These are phyloP conservation scores for Galaxea fascicularis DNA, from an alignment of 92 coral and sea anemone species.

Conservation along the genomic window DNA sequence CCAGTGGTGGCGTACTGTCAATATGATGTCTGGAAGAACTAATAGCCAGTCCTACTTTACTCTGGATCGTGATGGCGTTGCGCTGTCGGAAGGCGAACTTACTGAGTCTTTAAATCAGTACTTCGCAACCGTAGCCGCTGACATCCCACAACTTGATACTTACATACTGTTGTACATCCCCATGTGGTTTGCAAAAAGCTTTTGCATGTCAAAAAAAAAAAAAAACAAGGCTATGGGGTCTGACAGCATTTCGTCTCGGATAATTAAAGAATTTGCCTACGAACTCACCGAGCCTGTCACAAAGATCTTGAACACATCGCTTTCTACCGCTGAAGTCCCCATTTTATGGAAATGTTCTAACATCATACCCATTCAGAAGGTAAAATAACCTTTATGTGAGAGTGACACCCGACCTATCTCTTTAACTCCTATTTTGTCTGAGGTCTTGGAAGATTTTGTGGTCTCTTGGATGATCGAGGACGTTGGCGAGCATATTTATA, in stretches of 20 bases:
- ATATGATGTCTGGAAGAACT: not conserved
- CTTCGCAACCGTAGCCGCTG: not conserved
- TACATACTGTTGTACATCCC: not conserved
- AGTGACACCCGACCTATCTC: no score
- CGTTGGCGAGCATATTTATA: no score
- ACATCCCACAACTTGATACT: not conserved
- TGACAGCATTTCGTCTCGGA: not conserved
- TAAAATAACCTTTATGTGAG: no score
- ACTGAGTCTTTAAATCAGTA: not conserved
- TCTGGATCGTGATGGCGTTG: not conserved
- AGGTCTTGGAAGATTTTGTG: no score
- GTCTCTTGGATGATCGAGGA: no score
- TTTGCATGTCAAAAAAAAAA: no score
- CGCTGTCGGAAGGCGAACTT: no score
- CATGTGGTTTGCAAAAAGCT: no score
- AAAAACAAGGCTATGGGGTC: no score
- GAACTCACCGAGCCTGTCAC: conserved; percentile 1
- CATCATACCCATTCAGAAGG: no score
- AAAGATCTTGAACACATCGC: not conserved
- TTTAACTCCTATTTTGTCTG: not conserved
- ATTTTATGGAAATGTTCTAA: no score
- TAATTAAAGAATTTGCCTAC: not conserved
- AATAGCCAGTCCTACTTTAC: not conserved
- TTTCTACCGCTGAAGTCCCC: not conserved
- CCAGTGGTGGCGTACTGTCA: conserved; percentile 5